Evolutionary conservation across 2,113 vertebrate species (phyloP).

Genomic region (Opisthocomus hoazin): DNA sequence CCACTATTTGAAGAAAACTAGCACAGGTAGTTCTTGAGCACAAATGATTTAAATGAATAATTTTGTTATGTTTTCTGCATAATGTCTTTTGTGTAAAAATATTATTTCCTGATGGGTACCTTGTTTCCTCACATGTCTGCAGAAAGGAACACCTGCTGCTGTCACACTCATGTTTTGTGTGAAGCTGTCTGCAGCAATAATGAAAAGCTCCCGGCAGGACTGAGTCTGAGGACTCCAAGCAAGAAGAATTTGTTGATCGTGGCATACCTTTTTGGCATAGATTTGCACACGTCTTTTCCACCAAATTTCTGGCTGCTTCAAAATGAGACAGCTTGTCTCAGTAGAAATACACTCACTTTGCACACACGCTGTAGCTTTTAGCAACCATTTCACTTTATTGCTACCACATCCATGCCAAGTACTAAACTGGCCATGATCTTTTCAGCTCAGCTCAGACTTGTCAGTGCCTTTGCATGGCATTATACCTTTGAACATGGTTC

Average conservation of each 20-base stretch:
- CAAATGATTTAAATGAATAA: not conserved
- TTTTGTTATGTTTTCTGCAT: not conserved
- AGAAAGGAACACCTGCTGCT: not conserved
- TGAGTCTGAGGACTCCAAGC: not conserved
- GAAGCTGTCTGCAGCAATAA: not conserved
- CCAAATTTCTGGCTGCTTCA: not conserved
- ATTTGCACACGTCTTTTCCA: not conserved
- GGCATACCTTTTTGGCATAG: not conserved
- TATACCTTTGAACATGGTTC: not conserved
- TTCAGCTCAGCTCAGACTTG: not conserved
- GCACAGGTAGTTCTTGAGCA: not conserved
- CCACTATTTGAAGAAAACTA: not conserved
- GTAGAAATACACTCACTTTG: not conserved
- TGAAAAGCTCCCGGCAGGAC: not conserved
- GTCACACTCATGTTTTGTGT: not conserved
- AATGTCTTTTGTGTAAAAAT: not conserved
- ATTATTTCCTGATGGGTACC: not conserved
- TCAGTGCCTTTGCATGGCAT: not conserved
- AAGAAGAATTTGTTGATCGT: slow-evolving; percentile 23
- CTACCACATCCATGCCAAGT: not conserved
- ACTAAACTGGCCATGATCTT: not conserved
- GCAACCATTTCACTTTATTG: not conserved
- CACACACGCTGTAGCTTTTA: not conserved
- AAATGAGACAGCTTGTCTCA: not conserved
- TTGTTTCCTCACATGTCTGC: not conserved